Evolutionary conservation across 2,797 vertebrate species (phyloP), one percentile per base, ranked within the genome.

Genomic region (Podarcis lilfordi): DNA sequence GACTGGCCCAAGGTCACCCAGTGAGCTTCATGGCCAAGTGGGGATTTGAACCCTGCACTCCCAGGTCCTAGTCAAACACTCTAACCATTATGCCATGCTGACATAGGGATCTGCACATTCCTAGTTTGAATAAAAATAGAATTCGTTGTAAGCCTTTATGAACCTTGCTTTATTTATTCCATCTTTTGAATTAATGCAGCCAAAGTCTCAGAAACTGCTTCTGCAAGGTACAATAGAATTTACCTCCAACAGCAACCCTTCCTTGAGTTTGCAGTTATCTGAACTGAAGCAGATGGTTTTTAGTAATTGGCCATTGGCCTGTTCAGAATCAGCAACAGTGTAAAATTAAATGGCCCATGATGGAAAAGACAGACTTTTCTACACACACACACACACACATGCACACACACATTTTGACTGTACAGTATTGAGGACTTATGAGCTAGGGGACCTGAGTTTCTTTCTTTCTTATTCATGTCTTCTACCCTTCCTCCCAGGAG

Each of bases 131-230:
- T 91, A 29, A 55, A 64, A 79, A 55, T 55, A 55, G 68, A 92
- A 82, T 72, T 89, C 21, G 59, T 10, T 90, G 78, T 92, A 87
- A 88, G 80, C 74, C 85, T 50, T 91, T 61, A 0, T 81, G 61
- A 82, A 84, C 85, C 88, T 92, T 91, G 91, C 64, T 76, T 83
- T 92, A 84, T 94, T 82, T 82, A 89, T 91, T 84, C 82, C 90
- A 83, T 17, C 35, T 81, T 89, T 90, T 84, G 86, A 89, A 93
- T 89, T 3, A 82, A 81, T 55, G 80, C 37, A 84, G 19, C 83
- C 35, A 71, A 91, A 78, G 86, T 69, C 27, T 29, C 77, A n/a
- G 66, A 86, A 86, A 74, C 2, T 85, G 40, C 50, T 72, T 87
- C 15, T 5, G 29, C 86, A 69, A 86, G 88, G 84, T 80, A 37